A percentile compares a stretch with the other conserved stretches of the same genome.
phyloP scores from a whole-genome alignment of 2,797 vertebrate genomes.

The Fistularia commersonii region DNA sequence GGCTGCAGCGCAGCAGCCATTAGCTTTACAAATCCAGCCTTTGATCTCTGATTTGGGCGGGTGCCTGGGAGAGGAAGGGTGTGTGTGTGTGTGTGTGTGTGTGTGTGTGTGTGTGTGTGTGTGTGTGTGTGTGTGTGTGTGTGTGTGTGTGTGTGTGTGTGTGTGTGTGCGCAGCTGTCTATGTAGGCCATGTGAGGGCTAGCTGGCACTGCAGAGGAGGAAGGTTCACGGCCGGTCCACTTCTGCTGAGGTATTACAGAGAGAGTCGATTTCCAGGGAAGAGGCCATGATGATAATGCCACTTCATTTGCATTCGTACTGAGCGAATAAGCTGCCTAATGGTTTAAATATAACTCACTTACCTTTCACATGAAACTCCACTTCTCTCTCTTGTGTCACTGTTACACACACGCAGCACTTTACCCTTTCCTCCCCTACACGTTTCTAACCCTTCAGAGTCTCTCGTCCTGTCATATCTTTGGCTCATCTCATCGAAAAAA shows the following conservation, averaged over 20 bases:
- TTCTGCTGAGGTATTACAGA: conserved; percentile 66
- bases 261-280: conserved; percentile 67
- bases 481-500: conserved; percentile 49
- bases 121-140: conserved; percentile 12
- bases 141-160: conserved; percentile 4
- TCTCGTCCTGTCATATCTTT: conserved; percentile 41
- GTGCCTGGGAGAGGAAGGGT: conserved; percentile 77
- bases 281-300: conserved; percentile 65
- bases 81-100: conserved; percentile 16
- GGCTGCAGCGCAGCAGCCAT: conserved; percentile 92
- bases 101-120: conserved; percentile 14
- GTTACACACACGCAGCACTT: neutral
- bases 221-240: conserved; percentile 71
- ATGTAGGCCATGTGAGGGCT: conserved; percentile 64
- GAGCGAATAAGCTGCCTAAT: conserved; percentile 73
- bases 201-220: conserved; percentile 68
- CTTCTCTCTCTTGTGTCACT: neutral
- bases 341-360: conserved; percentile 76
- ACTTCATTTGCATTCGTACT: conserved; percentile 74
- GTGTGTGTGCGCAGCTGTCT: conserved; percentile 38
- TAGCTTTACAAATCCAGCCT: conserved; percentile 99
- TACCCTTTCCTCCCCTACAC: conserved; percentile 29
- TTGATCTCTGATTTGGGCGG: conserved; percentile 94
- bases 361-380: conserved; percentile 57
- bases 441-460: conserved; percentile 57